A percentile compares a stretch with the other conserved stretches of the same genome.
phyloP scores from a whole-genome alignment of 2,888 invertebrate genomes.

The Rhynchonema sp. region DNA sequence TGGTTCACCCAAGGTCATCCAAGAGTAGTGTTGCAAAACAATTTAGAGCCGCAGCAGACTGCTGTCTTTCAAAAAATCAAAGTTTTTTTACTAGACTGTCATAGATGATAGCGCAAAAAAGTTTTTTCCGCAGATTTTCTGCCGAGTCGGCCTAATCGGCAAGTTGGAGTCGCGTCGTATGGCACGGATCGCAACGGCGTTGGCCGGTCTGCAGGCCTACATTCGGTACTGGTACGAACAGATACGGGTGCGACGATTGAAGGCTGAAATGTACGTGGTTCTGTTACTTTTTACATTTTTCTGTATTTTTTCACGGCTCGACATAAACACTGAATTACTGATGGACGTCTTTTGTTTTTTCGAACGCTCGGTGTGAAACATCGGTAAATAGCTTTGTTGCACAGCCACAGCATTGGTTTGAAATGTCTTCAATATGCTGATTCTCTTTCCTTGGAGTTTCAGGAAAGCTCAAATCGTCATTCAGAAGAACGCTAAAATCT shows the following conservation, averaged over 20 bases:
- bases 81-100: too few relatives aligned
- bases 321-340: too few relatives aligned
- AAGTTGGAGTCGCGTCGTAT: conserved; percentile 11
- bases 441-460: background rate
- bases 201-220: conserved; percentile 17
- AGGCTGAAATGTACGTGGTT: background rate
- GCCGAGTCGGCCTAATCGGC: conserved; percentile 21
- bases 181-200: conserved; percentile 9
- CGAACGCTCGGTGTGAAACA: too few relatives aligned
- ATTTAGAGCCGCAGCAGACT: too few relatives aligned
- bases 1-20: too few relatives aligned
- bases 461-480: background rate
- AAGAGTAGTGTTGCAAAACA: too few relatives aligned
- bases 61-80: too few relatives aligned
- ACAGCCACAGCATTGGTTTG: background rate
- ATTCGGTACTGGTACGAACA: conserved; percentile 14
- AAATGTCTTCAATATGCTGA: background rate
- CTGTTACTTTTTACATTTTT: too few relatives aligned
- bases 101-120: background rate
- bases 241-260: background rate
- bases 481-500: background rate
- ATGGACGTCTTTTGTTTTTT: too few relatives aligned
- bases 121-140: conserved; percentile 10
- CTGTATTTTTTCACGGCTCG: too few relatives aligned
- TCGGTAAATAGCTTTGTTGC: too few relatives aligned